A percentile compares a stretch with the other conserved stretches of the same genome.
phyloP scores from a whole-genome alignment of 2,113 vertebrate species.

The Porphyrio hochstetteri region DNA sequence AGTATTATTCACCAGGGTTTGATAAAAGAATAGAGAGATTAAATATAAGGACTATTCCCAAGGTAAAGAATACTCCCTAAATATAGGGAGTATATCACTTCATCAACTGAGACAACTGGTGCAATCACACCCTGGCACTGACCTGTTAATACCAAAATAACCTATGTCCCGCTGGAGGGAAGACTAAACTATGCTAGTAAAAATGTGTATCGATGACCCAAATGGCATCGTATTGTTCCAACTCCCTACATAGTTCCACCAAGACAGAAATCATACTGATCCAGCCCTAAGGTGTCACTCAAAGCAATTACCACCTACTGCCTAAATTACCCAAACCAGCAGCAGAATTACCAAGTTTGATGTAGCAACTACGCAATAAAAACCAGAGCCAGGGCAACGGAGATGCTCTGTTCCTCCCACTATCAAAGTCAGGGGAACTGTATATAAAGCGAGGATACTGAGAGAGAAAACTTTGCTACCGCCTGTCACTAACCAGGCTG shows the following conservation, averaged over 20 bases:
- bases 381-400: neutral
- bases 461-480: neutral
- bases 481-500: neutral
- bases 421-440: neutral
- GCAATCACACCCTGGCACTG: neutral
- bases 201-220: neutral
- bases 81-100: neutral
- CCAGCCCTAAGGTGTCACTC: neutral
- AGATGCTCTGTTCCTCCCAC: neutral
- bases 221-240: neutral
- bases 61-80: neutral
- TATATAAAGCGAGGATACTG: neutral
- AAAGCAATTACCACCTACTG: neutral
- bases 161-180: neutral
- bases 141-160: neutral
- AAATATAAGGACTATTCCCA: neutral
- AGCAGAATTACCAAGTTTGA: neutral
- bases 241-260: neutral
- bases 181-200: neutral
- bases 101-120: neutral
- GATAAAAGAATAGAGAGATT: neutral
- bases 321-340: neutral
- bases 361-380: neutral
- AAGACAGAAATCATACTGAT: neutral
- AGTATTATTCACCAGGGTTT: neutral